Conservation (phyloP, 1,140 invertebrate genomes). For the Cyrtorhinus lividipennis region DNA sequence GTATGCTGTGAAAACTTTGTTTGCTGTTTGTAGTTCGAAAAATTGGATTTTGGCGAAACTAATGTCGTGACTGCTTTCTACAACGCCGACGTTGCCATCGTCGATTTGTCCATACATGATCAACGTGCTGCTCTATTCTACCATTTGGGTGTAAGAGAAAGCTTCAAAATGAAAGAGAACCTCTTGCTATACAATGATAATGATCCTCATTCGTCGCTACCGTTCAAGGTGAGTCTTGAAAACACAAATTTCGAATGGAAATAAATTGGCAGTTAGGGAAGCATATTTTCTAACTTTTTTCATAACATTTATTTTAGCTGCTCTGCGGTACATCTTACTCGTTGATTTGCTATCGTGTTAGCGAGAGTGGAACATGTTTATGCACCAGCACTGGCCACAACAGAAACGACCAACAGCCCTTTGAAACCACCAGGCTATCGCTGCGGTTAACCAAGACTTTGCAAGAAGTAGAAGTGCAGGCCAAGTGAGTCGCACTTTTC, state of each 20-base stretch:
- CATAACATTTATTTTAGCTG: slow-evolving; percentile 40
- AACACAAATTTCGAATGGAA: no score
- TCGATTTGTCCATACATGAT: slow-evolving; percentile 80
- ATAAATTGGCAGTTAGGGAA: no score
- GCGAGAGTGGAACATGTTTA: slow-evolving; percentile 54
- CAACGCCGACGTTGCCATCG: slow-evolving; percentile 93
- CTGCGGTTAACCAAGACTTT: slow-evolving; percentile 65
- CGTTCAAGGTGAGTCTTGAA: slow-evolving; percentile 65
- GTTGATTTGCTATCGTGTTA: slow-evolving; percentile 72
- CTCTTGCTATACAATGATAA: slow-evolving; percentile 85
- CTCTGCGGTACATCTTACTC: slow-evolving; percentile 74
- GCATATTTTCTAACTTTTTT: no score
- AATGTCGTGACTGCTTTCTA: slow-evolving; percentile 78
- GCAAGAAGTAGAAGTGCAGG: slow-evolving; percentile 87
- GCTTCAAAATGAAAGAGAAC: slow-evolving; percentile 97
- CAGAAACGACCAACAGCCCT: slow-evolving; percentile 39
- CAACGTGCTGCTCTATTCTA: slow-evolving; percentile 86
- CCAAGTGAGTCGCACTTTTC: slow-evolving; percentile 48
- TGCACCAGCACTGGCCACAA: slow-evolving; percentile 49
- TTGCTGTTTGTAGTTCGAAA: slow-evolving; percentile 55
- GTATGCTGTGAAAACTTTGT: background rate
- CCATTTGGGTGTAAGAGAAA: slow-evolving; percentile 92
- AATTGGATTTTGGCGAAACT: slow-evolving; percentile 71
- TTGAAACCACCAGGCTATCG: slow-evolving; percentile 47
- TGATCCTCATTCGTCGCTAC: slow-evolving; percentile 68